Evolutionary conservation across 1,140 invertebrate species (phyloP).

Genomic region (Piezodorus guildinii): DNA sequence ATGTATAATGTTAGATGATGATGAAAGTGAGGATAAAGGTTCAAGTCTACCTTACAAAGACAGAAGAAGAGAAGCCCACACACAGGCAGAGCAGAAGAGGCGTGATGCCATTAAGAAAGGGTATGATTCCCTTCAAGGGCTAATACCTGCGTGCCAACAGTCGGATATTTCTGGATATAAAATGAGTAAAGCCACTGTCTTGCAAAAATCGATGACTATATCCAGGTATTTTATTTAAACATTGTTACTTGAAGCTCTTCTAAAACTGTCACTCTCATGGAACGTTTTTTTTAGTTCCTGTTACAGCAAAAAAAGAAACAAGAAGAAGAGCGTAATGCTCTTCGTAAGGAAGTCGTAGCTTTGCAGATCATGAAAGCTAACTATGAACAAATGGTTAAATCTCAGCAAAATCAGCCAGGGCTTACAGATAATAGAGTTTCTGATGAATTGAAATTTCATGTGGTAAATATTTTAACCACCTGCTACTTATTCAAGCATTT

Average conservation of each 20-base stretch:
- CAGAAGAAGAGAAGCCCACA: slow-evolving; percentile 84
- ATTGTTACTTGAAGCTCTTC: no score
- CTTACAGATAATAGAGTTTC: slow-evolving; percentile 76
- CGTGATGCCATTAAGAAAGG: slow-evolving; percentile 94
- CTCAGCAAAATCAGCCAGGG: slow-evolving; percentile 83
- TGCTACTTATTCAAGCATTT: background rate
- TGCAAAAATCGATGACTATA: slow-evolving; percentile 85
- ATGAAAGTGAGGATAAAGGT: slow-evolving; percentile 25
- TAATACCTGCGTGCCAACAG: slow-evolving; percentile 86
- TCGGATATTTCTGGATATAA: slow-evolving; percentile 80
- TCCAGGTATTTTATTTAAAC: slow-evolving; percentile 37
- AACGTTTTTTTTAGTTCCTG: slow-evolving; percentile 49
- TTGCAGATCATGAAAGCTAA: slow-evolving; percentile 85
- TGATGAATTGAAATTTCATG: slow-evolving; percentile 91
- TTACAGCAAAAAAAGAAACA: slow-evolving; percentile 85
- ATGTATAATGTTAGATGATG: slow-evolving; percentile 13
- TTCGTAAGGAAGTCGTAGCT: slow-evolving; percentile 91
- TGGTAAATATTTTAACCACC: slow-evolving; percentile 48
- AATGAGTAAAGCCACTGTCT: slow-evolving; percentile 87
- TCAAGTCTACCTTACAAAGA: slow-evolving; percentile 85
- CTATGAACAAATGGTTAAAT: slow-evolving; percentile 92
- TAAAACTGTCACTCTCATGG: no score
- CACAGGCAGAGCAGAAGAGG: slow-evolving; percentile 92
- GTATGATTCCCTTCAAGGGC: slow-evolving; percentile 78
- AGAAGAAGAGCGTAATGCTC: slow-evolving; percentile 78